phyloP scores from a whole-genome alignment of 2,797 vertebrate genomes.

The Phataginus tricuspis region DNA sequence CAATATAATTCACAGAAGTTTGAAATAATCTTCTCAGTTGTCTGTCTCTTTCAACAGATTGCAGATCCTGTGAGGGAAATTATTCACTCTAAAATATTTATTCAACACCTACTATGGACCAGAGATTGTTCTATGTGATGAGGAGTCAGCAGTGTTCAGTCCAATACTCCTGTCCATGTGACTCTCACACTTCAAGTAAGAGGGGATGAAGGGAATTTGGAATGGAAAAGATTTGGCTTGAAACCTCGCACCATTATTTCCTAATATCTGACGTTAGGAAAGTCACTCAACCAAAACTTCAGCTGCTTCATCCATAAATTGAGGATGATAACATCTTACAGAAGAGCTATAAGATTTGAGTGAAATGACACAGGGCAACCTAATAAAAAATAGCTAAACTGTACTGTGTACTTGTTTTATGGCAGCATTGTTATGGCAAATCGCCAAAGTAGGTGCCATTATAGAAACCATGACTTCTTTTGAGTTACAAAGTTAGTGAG shows the following conservation, averaged over 20 bases:
- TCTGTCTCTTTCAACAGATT: background rate
- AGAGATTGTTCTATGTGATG: background rate
- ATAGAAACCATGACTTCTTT: background rate
- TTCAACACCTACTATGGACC: background rate
- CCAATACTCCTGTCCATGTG: background rate
- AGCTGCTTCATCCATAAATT: background rate
- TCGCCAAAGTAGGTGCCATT: background rate
- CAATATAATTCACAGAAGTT: background rate
- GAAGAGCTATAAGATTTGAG: background rate
- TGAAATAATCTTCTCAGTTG: conserved; percentile 14
- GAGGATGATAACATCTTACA: background rate
- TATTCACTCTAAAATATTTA: background rate
- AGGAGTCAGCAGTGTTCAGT: background rate
- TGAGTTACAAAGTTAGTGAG: background rate
- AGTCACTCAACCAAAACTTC: background rate
- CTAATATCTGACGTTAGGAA: background rate
- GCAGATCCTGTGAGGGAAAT: background rate
- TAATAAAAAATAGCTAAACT: background rate
- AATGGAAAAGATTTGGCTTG: conserved; percentile 9
- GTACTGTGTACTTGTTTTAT: background rate
- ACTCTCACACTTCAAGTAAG: background rate
- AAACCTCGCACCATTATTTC: background rate
- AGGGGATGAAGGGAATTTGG: background rate
- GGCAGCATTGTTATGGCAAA: background rate
- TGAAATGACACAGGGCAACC: background rate